Evolutionary conservation across 2,797 vertebrate genomes (phyloP).

Genomic region (Diplodus puntazzo): DNA sequence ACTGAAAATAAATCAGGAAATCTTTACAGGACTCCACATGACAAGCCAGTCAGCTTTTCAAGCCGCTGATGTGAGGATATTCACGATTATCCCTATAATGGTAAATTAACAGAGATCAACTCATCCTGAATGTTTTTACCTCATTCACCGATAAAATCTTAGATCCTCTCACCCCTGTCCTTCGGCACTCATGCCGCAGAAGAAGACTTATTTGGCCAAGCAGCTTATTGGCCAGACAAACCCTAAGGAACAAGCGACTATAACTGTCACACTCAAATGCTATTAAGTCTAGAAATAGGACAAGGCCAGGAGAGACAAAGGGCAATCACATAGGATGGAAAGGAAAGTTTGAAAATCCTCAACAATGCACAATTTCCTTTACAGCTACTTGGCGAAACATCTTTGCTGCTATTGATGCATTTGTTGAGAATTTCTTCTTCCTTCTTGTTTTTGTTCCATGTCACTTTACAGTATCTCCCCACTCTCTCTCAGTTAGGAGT

Average conservation of each 20-base stretch:
- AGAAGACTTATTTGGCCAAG: constrained; percentile 4
- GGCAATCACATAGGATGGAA: neutral
- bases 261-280: constrained; percentile 4
- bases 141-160: too few species aligned
- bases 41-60: too few species aligned
- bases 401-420: neutral
- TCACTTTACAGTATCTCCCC: neutral
- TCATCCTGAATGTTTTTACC: too few species aligned
- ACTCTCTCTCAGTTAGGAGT: neutral
- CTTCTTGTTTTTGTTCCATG: neutral
- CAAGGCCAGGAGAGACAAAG: neutral
- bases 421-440: neutral
- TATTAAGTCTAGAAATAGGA: constrained; percentile 6
- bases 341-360: neutral
- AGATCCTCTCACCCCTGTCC: too few species aligned
- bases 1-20: too few species aligned
- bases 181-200: neutral
- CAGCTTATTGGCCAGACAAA: constrained; percentile 3
- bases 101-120: too few species aligned
- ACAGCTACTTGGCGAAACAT: neutral
- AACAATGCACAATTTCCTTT: too few species aligned
- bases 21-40: too few species aligned
- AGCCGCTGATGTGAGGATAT: too few species aligned
- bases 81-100: too few species aligned
- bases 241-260: neutral